A percentile compares a stretch with the other conserved stretches of the same genome.
Evolutionary conservation across 2,113 vertebrate genomes (phyloP).

Genomic region (Struthidea cinerea): DNA sequence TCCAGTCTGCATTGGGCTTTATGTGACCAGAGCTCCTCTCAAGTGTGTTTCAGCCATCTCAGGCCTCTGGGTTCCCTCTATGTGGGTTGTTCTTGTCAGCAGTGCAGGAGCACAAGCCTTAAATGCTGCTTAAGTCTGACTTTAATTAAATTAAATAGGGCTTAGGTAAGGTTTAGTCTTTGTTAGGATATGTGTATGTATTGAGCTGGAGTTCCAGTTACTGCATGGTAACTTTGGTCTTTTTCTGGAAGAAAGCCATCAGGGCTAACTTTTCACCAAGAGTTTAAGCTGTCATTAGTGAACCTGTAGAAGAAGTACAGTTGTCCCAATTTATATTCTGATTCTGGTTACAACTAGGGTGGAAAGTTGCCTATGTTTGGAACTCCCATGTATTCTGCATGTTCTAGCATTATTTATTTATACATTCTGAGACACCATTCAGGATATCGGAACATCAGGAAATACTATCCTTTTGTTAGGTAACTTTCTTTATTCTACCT

Average conservation of each 20-base stretch:
- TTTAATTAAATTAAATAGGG: not conserved
- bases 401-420: not conserved
- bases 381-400: not conserved
- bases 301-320: not conserved
- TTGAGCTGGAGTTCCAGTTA: not conserved
- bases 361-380: not conserved
- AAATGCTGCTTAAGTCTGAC: not conserved
- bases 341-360: not conserved
- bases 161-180: not conserved
- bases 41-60: not conserved
- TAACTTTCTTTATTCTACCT: not conserved
- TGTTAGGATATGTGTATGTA: not conserved
- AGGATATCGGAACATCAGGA: not conserved
- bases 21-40: not conserved
- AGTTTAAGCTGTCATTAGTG: not conserved
- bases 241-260: not conserved
- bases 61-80: not conserved
- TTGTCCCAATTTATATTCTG: not conserved
- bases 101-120: not conserved
- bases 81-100: not conserved
- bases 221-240: not conserved
- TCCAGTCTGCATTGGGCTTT: not conserved
- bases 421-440: not conserved
- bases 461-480: not conserved
- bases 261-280: not conserved